These are phyloP conservation scores for Peromyscus aztecus DNA, from an alignment of 2,797 vertebrate genomes.

Conservation along the genomic window DNA sequence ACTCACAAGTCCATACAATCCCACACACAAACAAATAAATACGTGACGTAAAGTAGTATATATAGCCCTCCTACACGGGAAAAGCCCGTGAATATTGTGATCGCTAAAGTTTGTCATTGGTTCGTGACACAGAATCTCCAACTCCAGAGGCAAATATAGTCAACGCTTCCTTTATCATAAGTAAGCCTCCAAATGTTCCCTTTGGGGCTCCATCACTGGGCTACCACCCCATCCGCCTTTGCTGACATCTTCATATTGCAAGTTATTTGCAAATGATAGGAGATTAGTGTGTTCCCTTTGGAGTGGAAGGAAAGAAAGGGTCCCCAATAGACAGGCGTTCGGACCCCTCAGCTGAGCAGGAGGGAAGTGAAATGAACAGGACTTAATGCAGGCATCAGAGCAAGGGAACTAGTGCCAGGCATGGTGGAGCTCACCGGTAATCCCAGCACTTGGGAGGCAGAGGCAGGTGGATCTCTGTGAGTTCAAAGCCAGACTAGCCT, in stretches of 20 bases:
- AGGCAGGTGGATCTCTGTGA: not conserved
- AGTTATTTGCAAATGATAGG: conserved; percentile 19
- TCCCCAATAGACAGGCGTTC: not conserved
- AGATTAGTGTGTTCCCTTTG: not conserved
- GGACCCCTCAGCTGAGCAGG: not conserved
- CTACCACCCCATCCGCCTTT: not conserved
- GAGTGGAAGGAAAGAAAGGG: not conserved
- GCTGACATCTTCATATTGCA: not conserved
- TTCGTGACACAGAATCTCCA: not conserved
- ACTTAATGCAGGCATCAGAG: not conserved
- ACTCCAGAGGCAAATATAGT: not conserved
- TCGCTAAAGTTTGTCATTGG: not conserved
- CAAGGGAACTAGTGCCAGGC: not conserved
- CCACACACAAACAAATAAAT: not conserved
- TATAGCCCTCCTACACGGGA: not conserved
- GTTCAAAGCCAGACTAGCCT: not conserved
- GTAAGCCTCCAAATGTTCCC: not conserved
- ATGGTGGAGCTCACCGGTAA: not conserved
- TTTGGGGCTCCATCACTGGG: not conserved
- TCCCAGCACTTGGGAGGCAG: not conserved
- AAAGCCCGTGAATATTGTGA: not conserved
- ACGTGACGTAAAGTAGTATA: not conserved
- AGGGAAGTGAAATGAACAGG: not conserved
- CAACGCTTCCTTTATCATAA: not conserved
- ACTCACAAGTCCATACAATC: not conserved